Evolutionary conservation across 2,797 vertebrate genomes (phyloP).

Genomic region (Menidia menidia): DNA sequence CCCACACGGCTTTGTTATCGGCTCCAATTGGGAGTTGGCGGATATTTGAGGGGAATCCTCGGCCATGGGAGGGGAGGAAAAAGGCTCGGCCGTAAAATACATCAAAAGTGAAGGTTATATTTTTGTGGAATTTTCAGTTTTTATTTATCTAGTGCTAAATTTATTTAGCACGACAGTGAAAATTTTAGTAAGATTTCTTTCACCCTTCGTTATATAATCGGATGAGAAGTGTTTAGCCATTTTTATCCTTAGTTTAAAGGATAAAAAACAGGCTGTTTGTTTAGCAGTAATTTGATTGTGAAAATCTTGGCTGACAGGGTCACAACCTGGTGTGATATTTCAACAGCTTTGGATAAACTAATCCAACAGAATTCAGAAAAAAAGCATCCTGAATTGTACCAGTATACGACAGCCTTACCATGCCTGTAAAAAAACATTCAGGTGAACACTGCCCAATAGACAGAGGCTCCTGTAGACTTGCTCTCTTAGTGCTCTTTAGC

Average conservation of each 20-base stretch:
- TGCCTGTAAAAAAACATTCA: no score
- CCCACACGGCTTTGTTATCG: constrained; percentile 65
- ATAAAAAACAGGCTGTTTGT: neutral
- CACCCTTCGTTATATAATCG: constrained; percentile 7
- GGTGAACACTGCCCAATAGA: no score
- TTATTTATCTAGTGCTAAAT: constrained; percentile 30
- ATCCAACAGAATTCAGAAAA: no score
- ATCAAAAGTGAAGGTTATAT: constrained; percentile 58
- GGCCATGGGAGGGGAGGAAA: constrained; percentile 36
- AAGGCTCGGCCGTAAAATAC: constrained; percentile 38
- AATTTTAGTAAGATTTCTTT: constrained; percentile 11
- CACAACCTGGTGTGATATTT: no score
- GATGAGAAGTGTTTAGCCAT: neutral
- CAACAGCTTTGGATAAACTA: no score
- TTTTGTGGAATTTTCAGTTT: constrained; percentile 26
- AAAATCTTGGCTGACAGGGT: no score
- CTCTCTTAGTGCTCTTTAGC: no score
- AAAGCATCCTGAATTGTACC: no score
- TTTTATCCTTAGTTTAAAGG: neutral
- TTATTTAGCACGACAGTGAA: constrained; percentile 26
- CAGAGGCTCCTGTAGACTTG: no score
- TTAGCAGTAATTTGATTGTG: neutral
- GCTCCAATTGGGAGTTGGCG: constrained; percentile 62
- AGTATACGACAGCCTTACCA: no score
- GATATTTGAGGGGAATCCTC: constrained; percentile 62